Base-by-base conservation (phyloP, 2,888 invertebrate species). In the Pemphredon lugubris region DNA sequence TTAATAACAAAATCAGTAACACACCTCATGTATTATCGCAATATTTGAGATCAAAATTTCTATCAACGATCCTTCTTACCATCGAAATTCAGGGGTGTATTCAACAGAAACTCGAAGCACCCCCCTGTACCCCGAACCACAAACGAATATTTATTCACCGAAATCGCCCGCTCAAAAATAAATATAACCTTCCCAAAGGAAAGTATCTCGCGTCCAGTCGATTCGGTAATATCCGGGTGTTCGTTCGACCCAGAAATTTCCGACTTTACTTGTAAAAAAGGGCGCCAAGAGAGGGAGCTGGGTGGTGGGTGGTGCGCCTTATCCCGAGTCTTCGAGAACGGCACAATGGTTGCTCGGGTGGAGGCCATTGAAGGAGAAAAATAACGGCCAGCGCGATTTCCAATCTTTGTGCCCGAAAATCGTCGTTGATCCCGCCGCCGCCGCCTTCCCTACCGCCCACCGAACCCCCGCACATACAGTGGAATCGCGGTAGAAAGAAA, bases 391-490 rank as follows among this genome's bases (percentile, higher is more conserved):
- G 45, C 13, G 70, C 66, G 78, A 81, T 81, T 73, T 75, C 70
- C 75, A 64, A 80, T 80, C 79, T 81, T 71, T 66, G 60, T 55
- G 61, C 30, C 57, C 75, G 73, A 80, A 81, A 78, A 78, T 81
- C 78, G 68, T 63, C 61, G 48, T 69, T 80, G 78, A 80, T 80
- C 78, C 75, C 37, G 14, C n/a, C 5, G 40, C 50, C 39, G 21
- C 34, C n/a, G n/a, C n/a, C n/a, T n/a, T n/a, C n/a, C n/a, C n/a
- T n/a, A n/a, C n/a, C n/a, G n/a, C n/a, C n/a, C n/a, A n/a, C n/a
- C n/a, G n/a, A n/a, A n/a, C n/a, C n/a, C n/a, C n/a, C n/a, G n/a
- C n/a, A n/a, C n/a, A n/a, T n/a, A 7, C 26, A 26, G 7, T 30
- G 13, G 40, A 61, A 68, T 67, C 47, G 68, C 58, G 21, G 42